A percentile compares a stretch with the other conserved stretches of the same genome.
phyloP scores from a whole-genome alignment of 2,113 vertebrate species.

The Sialia sialis region DNA sequence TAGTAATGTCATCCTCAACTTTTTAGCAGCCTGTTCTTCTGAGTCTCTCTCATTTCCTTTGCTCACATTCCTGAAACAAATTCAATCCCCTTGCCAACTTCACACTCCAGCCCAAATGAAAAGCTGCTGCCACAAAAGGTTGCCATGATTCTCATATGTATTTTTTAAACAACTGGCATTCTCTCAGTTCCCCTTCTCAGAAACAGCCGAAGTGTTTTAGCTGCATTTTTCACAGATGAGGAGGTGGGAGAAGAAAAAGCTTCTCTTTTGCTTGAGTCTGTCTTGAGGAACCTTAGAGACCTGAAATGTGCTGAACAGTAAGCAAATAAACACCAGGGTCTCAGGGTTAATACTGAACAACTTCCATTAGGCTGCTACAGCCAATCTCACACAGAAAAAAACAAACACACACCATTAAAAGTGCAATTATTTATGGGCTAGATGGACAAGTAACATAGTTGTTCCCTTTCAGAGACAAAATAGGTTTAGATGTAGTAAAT shows the following conservation, averaged over 20 bases:
- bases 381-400: neutral
- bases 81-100: neutral
- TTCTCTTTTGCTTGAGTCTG: neutral
- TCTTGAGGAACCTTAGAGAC: neutral
- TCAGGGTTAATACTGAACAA: neutral
- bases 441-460: neutral
- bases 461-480: neutral
- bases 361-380: neutral
- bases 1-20: neutral
- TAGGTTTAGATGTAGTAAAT: neutral
- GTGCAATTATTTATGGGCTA: neutral
- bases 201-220: slow-evolving; percentile 24
- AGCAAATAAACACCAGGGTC: neutral
- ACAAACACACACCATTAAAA: neutral
- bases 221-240: neutral
- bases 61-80: neutral
- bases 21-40: neutral
- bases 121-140: slow-evolving; percentile 3
- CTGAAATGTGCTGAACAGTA: neutral
- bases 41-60: neutral
- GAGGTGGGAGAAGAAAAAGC: slow-evolving; percentile 4
- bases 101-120: neutral
- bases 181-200: neutral
- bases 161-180: neutral
- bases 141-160: neutral